Evolutionary conservation across 2,113 vertebrate genomes (phyloP).

Genomic region (Phycodurus eques): DNA sequence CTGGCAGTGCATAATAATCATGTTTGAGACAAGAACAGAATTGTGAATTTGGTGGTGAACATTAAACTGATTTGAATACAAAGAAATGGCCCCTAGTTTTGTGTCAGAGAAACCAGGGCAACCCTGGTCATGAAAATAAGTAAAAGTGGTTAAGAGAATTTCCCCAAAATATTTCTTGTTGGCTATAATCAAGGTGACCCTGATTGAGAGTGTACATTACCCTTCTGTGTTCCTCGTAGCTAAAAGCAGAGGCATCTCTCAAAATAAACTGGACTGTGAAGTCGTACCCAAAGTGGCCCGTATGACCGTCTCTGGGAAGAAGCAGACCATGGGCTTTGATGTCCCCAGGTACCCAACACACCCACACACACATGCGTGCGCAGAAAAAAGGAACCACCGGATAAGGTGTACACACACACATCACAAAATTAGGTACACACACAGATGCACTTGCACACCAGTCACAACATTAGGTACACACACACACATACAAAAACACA

Average conservation of each 20-base stretch:
- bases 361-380: not conserved
- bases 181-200: not conserved
- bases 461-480: too few species aligned
- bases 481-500: too few species aligned
- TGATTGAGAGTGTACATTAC: slow-evolving; percentile 4
- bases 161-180: not conserved
- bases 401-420: too few species aligned
- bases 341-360: slow-evolving; percentile 83
- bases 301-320: slow-evolving; percentile 97
- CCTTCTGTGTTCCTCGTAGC: slow-evolving; percentile 73
- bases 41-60: too few species aligned
- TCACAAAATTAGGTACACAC: too few species aligned
- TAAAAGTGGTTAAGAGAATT: not conserved
- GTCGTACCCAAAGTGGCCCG: slow-evolving; percentile 93
- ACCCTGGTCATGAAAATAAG: too few species aligned
- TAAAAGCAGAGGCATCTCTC: slow-evolving; percentile 78
- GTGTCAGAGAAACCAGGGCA: too few species aligned
- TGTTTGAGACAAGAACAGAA: too few species aligned
- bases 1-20: not conserved
- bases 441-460: too few species aligned
- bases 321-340: slow-evolving; percentile 96
- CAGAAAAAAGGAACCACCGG: too few species aligned
- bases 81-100: too few species aligned
- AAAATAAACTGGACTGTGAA: slow-evolving; percentile 81
- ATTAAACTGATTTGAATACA: not conserved